Evolutionary conservation across 2,888 invertebrate species (phyloP).

Genomic region (Eretmocerus hayati): DNA sequence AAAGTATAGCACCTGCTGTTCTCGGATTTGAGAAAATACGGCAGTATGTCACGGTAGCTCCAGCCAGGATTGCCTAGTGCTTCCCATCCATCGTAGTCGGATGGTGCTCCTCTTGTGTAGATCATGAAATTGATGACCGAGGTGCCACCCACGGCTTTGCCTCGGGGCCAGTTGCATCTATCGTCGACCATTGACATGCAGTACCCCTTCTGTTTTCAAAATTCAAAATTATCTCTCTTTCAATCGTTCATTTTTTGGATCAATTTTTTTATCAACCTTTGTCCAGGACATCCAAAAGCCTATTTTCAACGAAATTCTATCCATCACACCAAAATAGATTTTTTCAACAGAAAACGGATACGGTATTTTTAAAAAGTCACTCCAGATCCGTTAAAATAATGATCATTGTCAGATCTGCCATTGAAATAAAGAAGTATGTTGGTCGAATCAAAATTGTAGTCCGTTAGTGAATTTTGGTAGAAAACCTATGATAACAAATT

Average conservation of each 20-base stretch:
- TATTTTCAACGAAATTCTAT: too few relatives aligned
- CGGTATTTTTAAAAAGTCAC: too few relatives aligned
- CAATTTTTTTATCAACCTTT: too few relatives aligned
- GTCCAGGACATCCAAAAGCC: too few relatives aligned
- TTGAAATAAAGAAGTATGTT: too few relatives aligned
- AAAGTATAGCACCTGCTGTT: slow-evolving; percentile 51
- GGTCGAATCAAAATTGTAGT: too few relatives aligned
- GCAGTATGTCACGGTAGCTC: slow-evolving; percentile 65
- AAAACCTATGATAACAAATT: too few relatives aligned
- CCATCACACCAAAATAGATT: too few relatives aligned
- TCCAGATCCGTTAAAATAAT: too few relatives aligned
- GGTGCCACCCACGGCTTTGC: slow-evolving; percentile 85
- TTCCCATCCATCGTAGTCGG: slow-evolving; percentile 64
- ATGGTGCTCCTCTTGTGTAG: slow-evolving; percentile 71
- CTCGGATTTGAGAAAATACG: slow-evolving; percentile 75
- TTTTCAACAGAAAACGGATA: too few relatives aligned
- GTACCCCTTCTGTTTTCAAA: slow-evolving; percentile 57
- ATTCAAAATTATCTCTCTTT: not conserved
- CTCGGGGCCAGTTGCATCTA: slow-evolving; percentile 86
- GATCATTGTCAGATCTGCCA: too few relatives aligned
- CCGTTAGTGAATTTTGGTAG: too few relatives aligned
- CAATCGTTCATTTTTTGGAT: not conserved
- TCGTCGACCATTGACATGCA: slow-evolving; percentile 83
- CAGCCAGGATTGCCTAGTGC: slow-evolving; percentile 69
- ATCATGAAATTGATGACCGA: slow-evolving; percentile 88